phyloP scores from a whole-genome alignment of 2,113 vertebrate genomes.

The Dicrurus megarhynchus region DNA sequence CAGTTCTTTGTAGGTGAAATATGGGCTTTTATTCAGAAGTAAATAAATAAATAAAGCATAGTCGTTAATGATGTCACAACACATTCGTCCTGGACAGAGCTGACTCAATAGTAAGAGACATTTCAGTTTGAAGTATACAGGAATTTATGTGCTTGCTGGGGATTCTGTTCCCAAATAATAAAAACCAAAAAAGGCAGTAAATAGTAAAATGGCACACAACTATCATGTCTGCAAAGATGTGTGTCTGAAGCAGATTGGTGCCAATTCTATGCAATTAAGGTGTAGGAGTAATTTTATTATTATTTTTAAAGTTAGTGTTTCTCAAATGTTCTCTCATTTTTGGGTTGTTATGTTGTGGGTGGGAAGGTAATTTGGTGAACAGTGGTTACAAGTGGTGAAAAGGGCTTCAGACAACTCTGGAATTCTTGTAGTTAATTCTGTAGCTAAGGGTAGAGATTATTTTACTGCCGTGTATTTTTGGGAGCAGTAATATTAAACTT shows the following conservation, averaged over 20 bases:
- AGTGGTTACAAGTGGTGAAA: neutral
- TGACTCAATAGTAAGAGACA: neutral
- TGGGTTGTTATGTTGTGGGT: neutral
- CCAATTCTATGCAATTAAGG: neutral
- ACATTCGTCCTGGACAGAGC: neutral
- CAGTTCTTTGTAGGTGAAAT: neutral
- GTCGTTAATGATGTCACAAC: neutral
- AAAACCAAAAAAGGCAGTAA: neutral
- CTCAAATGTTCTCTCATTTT: neutral
- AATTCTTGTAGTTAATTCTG: neutral
- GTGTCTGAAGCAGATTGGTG: neutral
- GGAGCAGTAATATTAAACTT: neutral
- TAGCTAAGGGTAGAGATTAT: neutral
- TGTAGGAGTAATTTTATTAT: neutral
- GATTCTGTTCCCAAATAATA: neutral
- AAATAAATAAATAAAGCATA: neutral
- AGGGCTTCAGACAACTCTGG: neutral
- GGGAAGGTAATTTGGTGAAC: neutral
- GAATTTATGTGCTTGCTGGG: neutral
- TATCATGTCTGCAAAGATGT: neutral
- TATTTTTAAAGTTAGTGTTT: neutral
- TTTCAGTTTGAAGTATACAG: neutral
- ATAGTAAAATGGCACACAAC: neutral
- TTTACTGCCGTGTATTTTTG: neutral
- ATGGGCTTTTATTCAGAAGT: neutral